Conservation (phyloP, 2,113 vertebrate genomes). For the Lathamus discolor region DNA sequence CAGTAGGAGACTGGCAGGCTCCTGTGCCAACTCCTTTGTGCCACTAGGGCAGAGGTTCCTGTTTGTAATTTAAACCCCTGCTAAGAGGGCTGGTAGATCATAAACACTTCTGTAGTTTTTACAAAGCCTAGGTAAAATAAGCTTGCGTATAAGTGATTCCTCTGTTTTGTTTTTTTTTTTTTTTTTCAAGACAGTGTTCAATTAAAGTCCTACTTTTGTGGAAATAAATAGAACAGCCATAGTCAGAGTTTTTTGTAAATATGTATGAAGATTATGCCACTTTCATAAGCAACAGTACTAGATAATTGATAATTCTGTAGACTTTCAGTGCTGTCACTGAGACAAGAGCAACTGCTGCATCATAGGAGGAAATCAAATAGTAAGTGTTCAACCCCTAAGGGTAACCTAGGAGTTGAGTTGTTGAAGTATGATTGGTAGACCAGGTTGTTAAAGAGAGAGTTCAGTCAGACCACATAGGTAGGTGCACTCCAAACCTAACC, state of each 20-base stretch:
- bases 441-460: neutral
- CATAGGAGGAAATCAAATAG: neutral
- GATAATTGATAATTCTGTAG: neutral
- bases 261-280: neutral
- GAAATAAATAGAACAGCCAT: neutral
- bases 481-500: neutral
- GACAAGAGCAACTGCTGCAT: neutral
- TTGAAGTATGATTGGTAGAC: neutral
- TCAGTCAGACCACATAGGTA: neutral
- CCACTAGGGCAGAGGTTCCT: neutral
- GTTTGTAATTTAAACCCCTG: neutral
- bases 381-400: neutral
- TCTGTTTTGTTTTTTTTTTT: neutral
- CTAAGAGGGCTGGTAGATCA: neutral
- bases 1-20: neutral
- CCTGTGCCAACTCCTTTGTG: neutral
- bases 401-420: neutral
- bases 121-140: neutral
- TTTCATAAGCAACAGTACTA: neutral
- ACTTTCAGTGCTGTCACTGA: neutral
- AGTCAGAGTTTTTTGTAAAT: neutral
- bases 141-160: neutral
- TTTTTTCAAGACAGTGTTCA: neutral
- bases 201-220: neutral
- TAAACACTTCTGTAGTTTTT: neutral